These are phyloP conservation scores for Chrysolina americana DNA, from an alignment of 2,888 invertebrate species.

Conservation along the genomic window DNA sequence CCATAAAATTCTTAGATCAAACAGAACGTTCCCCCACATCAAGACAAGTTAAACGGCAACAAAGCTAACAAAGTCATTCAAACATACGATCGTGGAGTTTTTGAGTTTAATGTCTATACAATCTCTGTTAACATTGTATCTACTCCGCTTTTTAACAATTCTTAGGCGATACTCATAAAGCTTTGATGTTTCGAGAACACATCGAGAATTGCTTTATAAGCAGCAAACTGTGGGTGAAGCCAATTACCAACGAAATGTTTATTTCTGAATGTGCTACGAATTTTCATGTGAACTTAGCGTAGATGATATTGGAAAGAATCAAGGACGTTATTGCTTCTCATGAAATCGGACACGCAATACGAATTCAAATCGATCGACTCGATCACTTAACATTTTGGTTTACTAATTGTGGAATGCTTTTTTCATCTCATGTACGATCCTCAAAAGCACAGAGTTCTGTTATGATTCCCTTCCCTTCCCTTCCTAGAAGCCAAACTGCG, in stretches of 20 bases:
- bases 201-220: neutral
- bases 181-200: constrained; percentile 1
- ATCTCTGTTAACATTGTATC: constrained; percentile 4
- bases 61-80: constrained; percentile 1
- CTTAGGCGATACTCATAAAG: constrained; percentile 1
- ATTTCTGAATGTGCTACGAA: neutral
- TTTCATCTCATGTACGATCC: too few relatives aligned
- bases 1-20: too few relatives aligned
- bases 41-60: neutral
- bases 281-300: neutral
- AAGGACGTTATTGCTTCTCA: neutral
- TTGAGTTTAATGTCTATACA: constrained; percentile 6
- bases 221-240: neutral
- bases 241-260: constrained; percentile 4
- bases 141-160: neutral
- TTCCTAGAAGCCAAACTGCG: too few relatives aligned
- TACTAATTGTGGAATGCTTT: too few relatives aligned
- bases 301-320: neutral
- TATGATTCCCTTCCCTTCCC: too few relatives aligned
- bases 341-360: neutral
- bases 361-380: too few relatives aligned
- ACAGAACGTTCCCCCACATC: neutral
- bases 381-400: too few relatives aligned
- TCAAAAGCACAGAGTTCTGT: too few relatives aligned
- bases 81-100: neutral